These are phyloP conservation scores for Cassiopea andromeda DNA, from an alignment of 30 jellyfish, hydroid and myxozoan species.

Conservation along the genomic window DNA sequence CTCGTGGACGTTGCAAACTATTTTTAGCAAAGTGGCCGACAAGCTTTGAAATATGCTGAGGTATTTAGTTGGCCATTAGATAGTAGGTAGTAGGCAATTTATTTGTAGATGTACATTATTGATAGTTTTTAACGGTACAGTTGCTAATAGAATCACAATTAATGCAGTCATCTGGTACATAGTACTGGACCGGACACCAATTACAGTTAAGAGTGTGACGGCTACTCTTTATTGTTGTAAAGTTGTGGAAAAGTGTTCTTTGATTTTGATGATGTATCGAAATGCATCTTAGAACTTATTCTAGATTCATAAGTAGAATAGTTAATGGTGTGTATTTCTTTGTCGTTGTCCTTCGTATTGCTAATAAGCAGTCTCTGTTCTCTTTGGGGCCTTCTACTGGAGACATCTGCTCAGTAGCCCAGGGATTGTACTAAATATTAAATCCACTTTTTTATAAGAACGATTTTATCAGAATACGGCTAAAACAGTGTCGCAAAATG, in stretches of 20 bases:
- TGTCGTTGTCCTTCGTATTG: background rate
- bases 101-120: constrained; percentile 8
- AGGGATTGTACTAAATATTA: too few relatives aligned
- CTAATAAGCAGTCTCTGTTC: too few relatives aligned
- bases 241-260: background rate
- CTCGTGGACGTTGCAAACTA: too few relatives aligned
- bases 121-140: constrained; percentile 10
- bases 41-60: constrained; percentile 3
- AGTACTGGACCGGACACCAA: constrained; percentile 48
- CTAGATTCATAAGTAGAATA: background rate
- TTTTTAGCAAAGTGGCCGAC: background rate
- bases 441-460: too few relatives aligned
- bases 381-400: too few relatives aligned
- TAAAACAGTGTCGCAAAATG: too few relatives aligned
- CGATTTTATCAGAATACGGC: too few relatives aligned
- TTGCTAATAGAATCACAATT: constrained; percentile 13
- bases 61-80: background rate
- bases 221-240: background rate
- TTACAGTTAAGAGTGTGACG: constrained; percentile 30
- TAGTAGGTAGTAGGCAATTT: background rate
- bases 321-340: background rate
- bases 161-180: constrained; percentile 50
- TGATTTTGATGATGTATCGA: background rate
- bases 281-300: background rate
- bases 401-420: too few relatives aligned